Base-by-base conservation (phyloP, 2,797 vertebrate species). In the Neostethus bicornis region DNA sequence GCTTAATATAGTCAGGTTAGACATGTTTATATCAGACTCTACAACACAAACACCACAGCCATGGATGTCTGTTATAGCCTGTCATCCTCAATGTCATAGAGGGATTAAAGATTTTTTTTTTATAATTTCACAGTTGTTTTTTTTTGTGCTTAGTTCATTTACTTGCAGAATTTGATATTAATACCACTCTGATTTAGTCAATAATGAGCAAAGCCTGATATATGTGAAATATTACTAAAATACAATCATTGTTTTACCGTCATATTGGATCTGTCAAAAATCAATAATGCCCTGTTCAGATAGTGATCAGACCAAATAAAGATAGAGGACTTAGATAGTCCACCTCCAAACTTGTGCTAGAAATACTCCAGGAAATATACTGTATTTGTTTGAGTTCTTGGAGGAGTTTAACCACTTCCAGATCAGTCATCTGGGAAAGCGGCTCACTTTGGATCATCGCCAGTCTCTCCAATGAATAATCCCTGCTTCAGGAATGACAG, bases 391-490 rank as follows among this genome's bases (percentile, higher is more conserved):
- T 53, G 57, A 52, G 34, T 57, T 74, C 75, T 76, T 53, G 55
- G 49, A 66, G 49, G 52, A 69, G 61, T 23, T 63, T 63, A 85
- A 88, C 61, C 61, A 67, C 68, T 80, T 85, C 79, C 85, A 89
- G 81, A 87, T 70, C 50, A 77, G 61, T 70, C 14, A 52, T 80
- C 79, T 83, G 75, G 71, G 51, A 60, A 21, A 54, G 45, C 50
- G 49, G 50, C 61, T 73, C 26, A 69, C 71, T 76, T 60, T 81
- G 80, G 81, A 68, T 16, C 42, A 5, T 26, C 14, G 78, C 80
- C 78, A 85, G 42, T n/a, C 24, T 61, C 55, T 44, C 21, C 20
- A 49, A 28, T 19, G 50, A 51, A 51, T 31, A 37, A 66, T 39
- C 52, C 44, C 53, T 39, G 60, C 47, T 20, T 58, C 26, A 42